These are phyloP conservation scores for Gopherus flavomarginatus DNA, from an alignment of 2,113 vertebrate genomes.

Conservation along the genomic window DNA sequence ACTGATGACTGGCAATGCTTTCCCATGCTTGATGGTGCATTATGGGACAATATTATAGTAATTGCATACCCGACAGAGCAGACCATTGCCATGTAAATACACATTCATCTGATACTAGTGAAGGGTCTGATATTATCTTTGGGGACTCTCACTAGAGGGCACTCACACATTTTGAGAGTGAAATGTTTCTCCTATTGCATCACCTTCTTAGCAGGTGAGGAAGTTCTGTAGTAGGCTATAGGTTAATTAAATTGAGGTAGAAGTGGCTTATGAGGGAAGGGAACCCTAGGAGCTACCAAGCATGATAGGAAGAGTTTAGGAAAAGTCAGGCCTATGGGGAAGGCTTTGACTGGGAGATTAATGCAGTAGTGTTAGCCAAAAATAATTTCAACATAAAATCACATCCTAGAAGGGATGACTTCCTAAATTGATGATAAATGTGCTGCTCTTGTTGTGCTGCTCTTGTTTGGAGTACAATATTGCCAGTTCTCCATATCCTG, in stretches of 20 bases:
- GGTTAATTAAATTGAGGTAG: background rate
- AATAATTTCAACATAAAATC: fast-evolving
- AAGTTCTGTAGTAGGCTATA: background rate
- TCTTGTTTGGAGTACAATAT: background rate
- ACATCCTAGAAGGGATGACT: background rate
- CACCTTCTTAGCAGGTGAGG: background rate
- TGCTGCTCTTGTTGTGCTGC: background rate
- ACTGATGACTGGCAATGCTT: background rate
- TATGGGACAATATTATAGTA: background rate
- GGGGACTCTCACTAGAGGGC: slow-evolving; percentile 42
- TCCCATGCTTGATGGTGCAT: fast-evolving
- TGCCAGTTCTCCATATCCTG: background rate
- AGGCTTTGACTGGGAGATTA: background rate
- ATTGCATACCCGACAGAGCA: background rate
- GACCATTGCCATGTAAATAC: background rate
- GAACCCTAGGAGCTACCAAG: background rate
- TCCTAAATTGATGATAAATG: background rate
- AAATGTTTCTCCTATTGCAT: background rate
- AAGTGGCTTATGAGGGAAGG: background rate
- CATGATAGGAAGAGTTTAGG: background rate
- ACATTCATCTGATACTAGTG: background rate
- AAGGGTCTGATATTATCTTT: background rate
- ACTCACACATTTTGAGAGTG: slow-evolving; percentile 27
- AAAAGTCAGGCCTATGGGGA: background rate
- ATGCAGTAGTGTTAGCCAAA: background rate